Evolutionary conservation across 2,888 invertebrate species (phyloP).

Genomic region (Macropis europaea): DNA sequence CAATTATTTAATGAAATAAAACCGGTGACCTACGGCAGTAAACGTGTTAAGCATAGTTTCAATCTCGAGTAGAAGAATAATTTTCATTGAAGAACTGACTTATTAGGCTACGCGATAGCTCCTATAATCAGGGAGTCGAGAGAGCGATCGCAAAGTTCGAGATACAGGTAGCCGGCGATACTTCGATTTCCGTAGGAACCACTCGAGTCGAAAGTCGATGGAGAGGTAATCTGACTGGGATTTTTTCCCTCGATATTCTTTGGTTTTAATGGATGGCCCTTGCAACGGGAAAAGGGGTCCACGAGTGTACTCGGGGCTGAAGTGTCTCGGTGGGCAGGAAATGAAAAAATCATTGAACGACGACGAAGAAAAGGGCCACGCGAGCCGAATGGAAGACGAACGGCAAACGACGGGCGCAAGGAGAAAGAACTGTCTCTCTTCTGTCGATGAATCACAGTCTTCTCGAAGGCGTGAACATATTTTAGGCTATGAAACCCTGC

Average conservation of each 20-base stretch:
- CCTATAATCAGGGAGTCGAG: too few species aligned
- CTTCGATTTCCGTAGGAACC: slow-evolving; percentile 29
- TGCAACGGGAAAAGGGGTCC: slow-evolving; percentile 27
- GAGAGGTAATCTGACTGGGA: slow-evolving; percentile 39
- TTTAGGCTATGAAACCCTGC: slow-evolving; percentile 28
- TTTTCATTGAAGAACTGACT: too few species aligned
- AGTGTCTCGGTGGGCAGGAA: slow-evolving; percentile 52
- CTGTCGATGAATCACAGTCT: slow-evolving; percentile 46
- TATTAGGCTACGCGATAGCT: too few species aligned
- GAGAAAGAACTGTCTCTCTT: slow-evolving; percentile 33
- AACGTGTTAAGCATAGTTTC: too few species aligned
- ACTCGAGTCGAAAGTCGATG: slow-evolving; percentile 21
- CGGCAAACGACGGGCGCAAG: slow-evolving; percentile 26
- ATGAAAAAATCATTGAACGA: slow-evolving; percentile 61
- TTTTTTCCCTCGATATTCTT: slow-evolving; percentile 43
- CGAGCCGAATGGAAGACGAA: slow-evolving; percentile 33
- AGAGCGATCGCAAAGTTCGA: slow-evolving; percentile 3
- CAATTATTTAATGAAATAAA: too few species aligned
- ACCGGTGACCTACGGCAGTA: too few species aligned
- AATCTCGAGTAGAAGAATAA: too few species aligned
- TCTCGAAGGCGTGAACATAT: slow-evolving; percentile 28
- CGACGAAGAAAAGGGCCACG: slow-evolving; percentile 21
- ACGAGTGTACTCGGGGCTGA: slow-evolving; percentile 54
- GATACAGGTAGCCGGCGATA: background rate
- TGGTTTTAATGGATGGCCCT: slow-evolving; percentile 59